Base-by-base conservation (phyloP, 2,888 invertebrate genomes). In the Drosophila histrio region DNA sequence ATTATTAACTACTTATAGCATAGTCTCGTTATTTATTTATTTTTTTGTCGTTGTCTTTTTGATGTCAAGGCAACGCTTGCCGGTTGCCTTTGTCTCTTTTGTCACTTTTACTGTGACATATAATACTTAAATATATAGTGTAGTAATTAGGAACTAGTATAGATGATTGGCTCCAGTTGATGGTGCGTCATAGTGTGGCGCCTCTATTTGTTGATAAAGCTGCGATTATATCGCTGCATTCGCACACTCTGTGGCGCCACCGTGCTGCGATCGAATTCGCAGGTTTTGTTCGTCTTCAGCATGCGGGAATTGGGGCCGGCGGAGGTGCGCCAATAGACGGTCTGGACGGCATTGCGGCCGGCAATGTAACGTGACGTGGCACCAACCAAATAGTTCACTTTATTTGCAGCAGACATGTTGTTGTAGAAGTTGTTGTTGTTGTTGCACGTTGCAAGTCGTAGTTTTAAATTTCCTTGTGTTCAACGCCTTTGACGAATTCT, bases 261-360 rank as follows among this genome's bases (percentile, higher is more conserved):
- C 2, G 89, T 88, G 52, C 92, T 92, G 74, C 93, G 93, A 9
- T 93, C 94, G 82, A 94, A 94, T 85, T 93, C 93, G 0, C 93
- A 93, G 79, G 93, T 93, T 78, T 92, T 93, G 5, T 94, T 93
- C 8, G 94, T 94, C 87, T 93, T 94, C 54, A 94, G 83, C 59
- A 94, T 92, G 8, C 93, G 93, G 28, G 93, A 93, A 71, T 91
- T 92, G 47, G 89, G 78, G 4, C 93, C 92, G 39, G 94, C 93
- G 3, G 88, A 84, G 32, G 88, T 71, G 81, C 95, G 93, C 96
- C 96, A 96, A 86, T 96, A 96, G 0, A 96, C 95, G 0, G 95
- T 96, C 88, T 96, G 95, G 19, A 95, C 93, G 1, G 95, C 95
- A 84, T 95, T 94, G 65, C 95, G 93, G 47, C 95, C 95, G 47